phyloP scores from a whole-genome alignment of 2,797 vertebrate species.

The Dallia pectoralis region DNA sequence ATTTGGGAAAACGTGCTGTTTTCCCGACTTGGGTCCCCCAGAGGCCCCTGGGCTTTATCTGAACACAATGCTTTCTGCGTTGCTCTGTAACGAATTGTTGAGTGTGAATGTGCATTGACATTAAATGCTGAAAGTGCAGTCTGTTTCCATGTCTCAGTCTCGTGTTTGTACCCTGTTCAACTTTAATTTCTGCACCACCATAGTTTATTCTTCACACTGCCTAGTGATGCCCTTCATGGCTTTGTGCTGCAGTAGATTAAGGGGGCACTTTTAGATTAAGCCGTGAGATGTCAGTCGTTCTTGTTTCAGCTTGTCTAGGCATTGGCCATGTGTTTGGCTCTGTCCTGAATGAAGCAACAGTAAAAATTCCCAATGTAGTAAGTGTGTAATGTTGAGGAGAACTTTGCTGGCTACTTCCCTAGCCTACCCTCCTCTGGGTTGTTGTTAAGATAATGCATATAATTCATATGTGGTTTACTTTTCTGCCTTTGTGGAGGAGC shows the following conservation, averaged over 20 bases:
- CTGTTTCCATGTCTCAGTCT: conserved; percentile 40
- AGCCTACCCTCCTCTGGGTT: conserved; percentile 20
- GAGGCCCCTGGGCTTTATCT: conserved; percentile 59
- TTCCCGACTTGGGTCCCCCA: conserved; percentile 41
- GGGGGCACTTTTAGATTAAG: conserved; percentile 29
- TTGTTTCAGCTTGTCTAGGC: conserved; percentile 38
- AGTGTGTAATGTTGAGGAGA: conserved; percentile 37
- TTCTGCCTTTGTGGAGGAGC: conserved; percentile 37
- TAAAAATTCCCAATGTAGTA: conserved; percentile 53
- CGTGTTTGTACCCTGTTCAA: conserved; percentile 44
- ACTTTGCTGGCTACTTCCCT: conserved; percentile 28
- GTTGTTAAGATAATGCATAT: conserved; percentile 28
- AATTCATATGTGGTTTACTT: conserved; percentile 41
- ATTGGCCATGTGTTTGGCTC: conserved; percentile 60
- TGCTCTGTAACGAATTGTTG: conserved; percentile 49
- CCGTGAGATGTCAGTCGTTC: conserved; percentile 15
- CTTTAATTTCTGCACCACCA: conserved; percentile 21
- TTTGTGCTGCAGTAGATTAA: conserved; percentile 19
- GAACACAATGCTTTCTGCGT: conserved; percentile 66
- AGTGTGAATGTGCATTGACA: conserved; percentile 48
- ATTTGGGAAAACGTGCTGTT: conserved; percentile 51
- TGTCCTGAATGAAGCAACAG: conserved; percentile 63
- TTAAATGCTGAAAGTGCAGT: conserved; percentile 60
- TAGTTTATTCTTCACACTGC: conserved; percentile 30
- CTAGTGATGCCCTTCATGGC: conserved; percentile 7